A percentile compares a stretch with the other conserved stretches of the same genome.
Evolutionary conservation across 2,888 invertebrate species (phyloP).

Genomic region (Salpingus planirostris): DNA sequence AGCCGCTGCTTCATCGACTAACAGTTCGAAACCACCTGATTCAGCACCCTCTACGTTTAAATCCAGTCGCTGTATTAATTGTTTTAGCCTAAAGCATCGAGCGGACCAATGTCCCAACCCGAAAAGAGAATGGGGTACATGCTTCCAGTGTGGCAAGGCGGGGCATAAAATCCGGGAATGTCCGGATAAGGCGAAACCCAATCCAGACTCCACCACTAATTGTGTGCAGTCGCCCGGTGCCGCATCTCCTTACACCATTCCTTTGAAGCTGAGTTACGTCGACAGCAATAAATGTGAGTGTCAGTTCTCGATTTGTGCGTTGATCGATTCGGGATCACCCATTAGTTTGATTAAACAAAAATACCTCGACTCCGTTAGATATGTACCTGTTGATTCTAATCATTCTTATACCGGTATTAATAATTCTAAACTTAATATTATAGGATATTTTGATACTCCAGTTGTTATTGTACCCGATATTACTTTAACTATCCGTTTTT

Average conservation of each 20-base stretch:
- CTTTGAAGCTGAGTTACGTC: background rate
- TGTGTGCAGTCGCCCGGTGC: background rate
- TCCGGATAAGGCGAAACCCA: background rate
- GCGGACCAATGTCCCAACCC: background rate
- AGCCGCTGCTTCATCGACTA: no score
- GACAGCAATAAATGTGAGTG: background rate
- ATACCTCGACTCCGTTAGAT: background rate
- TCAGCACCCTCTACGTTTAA: no score
- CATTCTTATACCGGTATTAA: background rate
- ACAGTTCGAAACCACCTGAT: no score
- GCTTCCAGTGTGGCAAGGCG: background rate
- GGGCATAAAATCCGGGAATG: background rate
- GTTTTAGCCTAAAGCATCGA: constrained; percentile 4
- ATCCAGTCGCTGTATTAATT: no score
- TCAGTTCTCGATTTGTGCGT: background rate
- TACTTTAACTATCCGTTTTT: background rate
- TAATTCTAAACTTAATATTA: background rate
- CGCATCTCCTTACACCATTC: background rate
- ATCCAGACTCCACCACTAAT: background rate
- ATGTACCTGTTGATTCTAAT: background rate
- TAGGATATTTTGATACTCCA: background rate
- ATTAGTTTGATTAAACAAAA: background rate
- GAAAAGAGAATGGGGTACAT: background rate
- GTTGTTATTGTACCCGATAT: background rate
- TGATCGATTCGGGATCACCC: background rate